These are phyloP conservation scores for Xylophagus ater DNA, from an alignment of 2,888 invertebrate species.

Conservation along the genomic window DNA sequence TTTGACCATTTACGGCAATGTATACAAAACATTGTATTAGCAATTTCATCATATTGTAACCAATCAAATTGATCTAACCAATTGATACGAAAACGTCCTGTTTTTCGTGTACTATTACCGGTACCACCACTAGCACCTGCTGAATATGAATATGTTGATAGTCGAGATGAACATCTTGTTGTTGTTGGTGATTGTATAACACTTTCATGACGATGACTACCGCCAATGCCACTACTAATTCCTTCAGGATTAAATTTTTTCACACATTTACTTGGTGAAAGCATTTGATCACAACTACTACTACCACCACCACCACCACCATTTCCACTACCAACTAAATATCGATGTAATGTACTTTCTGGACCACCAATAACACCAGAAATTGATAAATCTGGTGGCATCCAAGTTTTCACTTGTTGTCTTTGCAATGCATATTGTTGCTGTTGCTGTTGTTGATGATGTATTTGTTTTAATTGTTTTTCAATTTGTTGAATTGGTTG, in stretches of 20 bases:
- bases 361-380: constrained; percentile 9
- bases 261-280: too few relatives aligned
- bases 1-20: constrained; percentile 64
- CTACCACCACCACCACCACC: too few relatives aligned
- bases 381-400: constrained; percentile 17
- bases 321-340: constrained; percentile 10
- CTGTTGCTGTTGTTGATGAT: constrained; percentile 21
- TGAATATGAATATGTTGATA: constrained; percentile 4
- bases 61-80: constrained; percentile 63
- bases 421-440: constrained; percentile 20
- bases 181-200: constrained; percentile 22
- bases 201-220: constrained; percentile 17
- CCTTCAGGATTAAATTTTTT: too few relatives aligned
- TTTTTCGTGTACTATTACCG: constrained; percentile 39
- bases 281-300: constrained; percentile 3
- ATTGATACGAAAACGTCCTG: constrained; percentile 53
- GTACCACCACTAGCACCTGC: constrained; percentile 11
- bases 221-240: too few relatives aligned
- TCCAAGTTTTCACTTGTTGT: constrained; percentile 20
- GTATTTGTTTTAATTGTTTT: constrained; percentile 24
- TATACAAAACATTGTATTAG: constrained; percentile 61
- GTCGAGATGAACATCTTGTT: constrained; percentile 6
- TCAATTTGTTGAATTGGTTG: constrained; percentile 14
- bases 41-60: constrained; percentile 56
- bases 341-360: constrained; percentile 18